These are phyloP conservation scores for Orchesella flavescens DNA, from an alignment of 2,888 invertebrate genomes.

Conservation along the genomic window DNA sequence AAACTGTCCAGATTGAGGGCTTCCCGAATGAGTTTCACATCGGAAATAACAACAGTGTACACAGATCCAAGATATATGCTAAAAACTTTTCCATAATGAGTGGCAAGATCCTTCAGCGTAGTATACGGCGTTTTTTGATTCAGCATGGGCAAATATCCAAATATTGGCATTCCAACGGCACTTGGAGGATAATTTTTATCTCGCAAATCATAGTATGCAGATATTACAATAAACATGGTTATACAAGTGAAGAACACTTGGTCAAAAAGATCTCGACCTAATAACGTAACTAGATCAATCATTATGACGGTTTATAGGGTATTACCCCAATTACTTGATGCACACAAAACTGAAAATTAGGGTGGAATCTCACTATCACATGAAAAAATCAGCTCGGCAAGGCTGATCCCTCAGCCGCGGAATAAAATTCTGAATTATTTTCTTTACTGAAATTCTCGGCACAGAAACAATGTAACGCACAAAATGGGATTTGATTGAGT, in stretches of 20 bases:
- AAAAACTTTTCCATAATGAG: constrained; percentile 83
- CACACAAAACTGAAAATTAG: constrained; percentile 1
- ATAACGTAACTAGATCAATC: constrained; percentile 39
- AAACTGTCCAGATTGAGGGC: constrained; percentile 83
- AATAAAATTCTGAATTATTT: too few species aligned
- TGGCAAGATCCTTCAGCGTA: constrained; percentile 81
- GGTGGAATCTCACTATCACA: background rate
- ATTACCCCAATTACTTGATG: background rate
- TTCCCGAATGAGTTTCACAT: constrained; percentile 82
- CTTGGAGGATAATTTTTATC: constrained; percentile 82
- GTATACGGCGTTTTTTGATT: constrained; percentile 82
- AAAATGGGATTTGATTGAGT: background rate
- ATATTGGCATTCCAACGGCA: constrained; percentile 84
- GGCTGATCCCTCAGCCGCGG: background rate
- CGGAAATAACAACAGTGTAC: constrained; percentile 85
- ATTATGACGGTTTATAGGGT: constrained; percentile 17
- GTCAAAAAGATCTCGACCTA: constrained; percentile 61
- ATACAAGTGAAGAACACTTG: constrained; percentile 65
- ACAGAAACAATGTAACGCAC: background rate
- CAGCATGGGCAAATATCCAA: constrained; percentile 87
- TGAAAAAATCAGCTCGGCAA: too few species aligned
- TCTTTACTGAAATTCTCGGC: background rate
- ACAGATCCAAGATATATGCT: constrained; percentile 84
- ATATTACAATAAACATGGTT: constrained; percentile 53
- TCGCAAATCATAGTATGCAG: constrained; percentile 72